Evolutionary conservation across 2,113 vertebrate species (phyloP).

Genomic region (Chaenogobius annularis): DNA sequence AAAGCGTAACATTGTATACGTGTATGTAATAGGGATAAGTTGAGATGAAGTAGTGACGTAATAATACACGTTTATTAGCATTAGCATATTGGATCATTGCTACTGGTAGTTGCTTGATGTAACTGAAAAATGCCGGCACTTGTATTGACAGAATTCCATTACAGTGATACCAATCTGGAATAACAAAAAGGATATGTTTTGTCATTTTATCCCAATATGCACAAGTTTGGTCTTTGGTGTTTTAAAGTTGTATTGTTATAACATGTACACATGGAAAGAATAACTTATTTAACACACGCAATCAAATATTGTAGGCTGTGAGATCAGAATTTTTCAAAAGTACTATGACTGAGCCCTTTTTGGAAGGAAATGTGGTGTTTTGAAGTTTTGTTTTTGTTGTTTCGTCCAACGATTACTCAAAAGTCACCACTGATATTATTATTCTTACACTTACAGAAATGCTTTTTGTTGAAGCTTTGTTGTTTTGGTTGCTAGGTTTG

Average conservation of each 20-base stretch:
- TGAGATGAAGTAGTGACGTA: neutral
- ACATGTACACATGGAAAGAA: neutral
- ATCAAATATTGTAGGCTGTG: neutral
- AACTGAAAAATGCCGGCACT: neutral
- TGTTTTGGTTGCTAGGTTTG: neutral
- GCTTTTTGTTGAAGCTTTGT: neutral
- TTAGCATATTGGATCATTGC: neutral
- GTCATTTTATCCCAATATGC: too few species aligned
- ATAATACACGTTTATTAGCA: neutral
- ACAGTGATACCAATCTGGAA: neutral
- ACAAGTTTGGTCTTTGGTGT: too few species aligned
- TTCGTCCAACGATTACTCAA: neutral
- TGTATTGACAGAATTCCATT: neutral
- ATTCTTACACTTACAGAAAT: neutral
- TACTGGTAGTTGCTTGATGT: neutral
- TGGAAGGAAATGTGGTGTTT: neutral
- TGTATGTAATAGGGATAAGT: neutral
- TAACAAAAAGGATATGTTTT: too few species aligned
- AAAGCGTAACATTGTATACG: neutral
- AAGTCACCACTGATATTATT: neutral
- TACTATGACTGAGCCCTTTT: neutral
- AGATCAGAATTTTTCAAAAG: neutral
- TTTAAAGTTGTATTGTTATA: neutral
- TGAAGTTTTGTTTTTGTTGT: neutral
- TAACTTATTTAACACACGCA: neutral